Base-by-base conservation (phyloP, 2,888 invertebrate species). In the Eilema depressum region DNA sequence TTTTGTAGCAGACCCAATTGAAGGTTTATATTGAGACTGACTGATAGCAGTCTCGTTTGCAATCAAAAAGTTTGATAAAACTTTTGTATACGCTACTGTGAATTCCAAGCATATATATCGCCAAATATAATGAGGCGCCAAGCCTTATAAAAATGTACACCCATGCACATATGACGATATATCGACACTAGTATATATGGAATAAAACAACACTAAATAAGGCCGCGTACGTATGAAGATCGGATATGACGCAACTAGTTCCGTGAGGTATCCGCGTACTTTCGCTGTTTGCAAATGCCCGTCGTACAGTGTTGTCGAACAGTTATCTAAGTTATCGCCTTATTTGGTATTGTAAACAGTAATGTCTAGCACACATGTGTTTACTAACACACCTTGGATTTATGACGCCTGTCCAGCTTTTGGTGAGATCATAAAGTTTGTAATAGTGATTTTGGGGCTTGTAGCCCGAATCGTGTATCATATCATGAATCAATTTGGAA, bases 201-300 rank as follows among this genome's bases (percentile, higher is more conserved):
- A 77, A 79, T 81, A 76, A 79, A 75, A 78, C 82, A 70, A 69
- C 72, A 73, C 83, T 84, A 79, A 82, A 83, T 84, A 83, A 81
- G 84, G 83, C 66, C 69, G 73, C 73, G 76, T 78, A 78, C 81
- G 82, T 81, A 82, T 77, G 78, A 82, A 73, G 64, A 80, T 86
- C 82, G 86, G 87, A 87, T 78, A 79, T 87, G 87, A 87, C 85
- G 86, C 83, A 87, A 85, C 76, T 77, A 75, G 86, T 87, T 90
- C 87, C 86, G 86, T 79, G 81, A 85, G 83, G 79, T 83, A 86
- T 76, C 83, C 84, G 80, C 69, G 75, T 77, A 85, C 88, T 89
- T 88, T 89, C 85, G 83, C 83, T 91, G 78, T 89, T 89, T 85
- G 86, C 82, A 71, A 77, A 83, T 79, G 76, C 78, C 57, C 33